Evolutionary conservation across 1,140 invertebrate species (phyloP).

Genomic region (Tenebrio molitor): DNA sequence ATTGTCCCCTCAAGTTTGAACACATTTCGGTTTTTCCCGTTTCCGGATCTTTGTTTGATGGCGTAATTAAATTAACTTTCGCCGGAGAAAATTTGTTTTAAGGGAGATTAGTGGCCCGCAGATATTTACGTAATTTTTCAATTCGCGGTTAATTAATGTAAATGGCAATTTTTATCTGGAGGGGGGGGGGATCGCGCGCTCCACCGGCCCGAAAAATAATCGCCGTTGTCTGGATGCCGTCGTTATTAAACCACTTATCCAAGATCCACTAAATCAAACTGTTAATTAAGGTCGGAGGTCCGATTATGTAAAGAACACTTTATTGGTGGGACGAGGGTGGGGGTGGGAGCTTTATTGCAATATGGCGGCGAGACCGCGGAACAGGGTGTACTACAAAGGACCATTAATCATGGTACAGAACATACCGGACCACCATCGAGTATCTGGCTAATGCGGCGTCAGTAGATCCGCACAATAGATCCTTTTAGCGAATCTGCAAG

Average conservation of each 20-base stretch:
- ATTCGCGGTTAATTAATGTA: constrained; percentile 9
- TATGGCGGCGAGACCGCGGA: constrained; percentile 26
- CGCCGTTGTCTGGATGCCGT: constrained; percentile 1
- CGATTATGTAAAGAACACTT: constrained; percentile 36
- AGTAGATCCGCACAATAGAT: constrained; percentile 21
- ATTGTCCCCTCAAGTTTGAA: no score
- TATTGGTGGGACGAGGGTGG: constrained; percentile 15
- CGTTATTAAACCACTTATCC: constrained; percentile 32
- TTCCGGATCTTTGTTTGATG: no score
- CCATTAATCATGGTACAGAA: constrained; percentile 40
- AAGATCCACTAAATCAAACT: constrained; percentile 29
- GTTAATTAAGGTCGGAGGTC: constrained; percentile 38
- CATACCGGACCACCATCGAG: constrained; percentile 31
- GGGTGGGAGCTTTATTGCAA: constrained; percentile 20
- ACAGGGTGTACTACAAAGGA: constrained; percentile 34
- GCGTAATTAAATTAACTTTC: neutral
- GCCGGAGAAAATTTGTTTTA: constrained; percentile 4
- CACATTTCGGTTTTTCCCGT: no score
- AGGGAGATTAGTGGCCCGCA: neutral
- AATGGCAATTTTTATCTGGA: constrained; percentile 3
- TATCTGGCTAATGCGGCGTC: constrained; percentile 24
- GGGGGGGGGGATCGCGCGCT: neutral
- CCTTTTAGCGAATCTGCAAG: constrained; percentile 7
- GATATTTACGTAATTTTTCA: constrained; percentile 35
- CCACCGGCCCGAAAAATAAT: constrained; percentile 10